Base-by-base conservation (phyloP, 1,140 invertebrate genomes). In the Tetragnatha versicolor region DNA sequence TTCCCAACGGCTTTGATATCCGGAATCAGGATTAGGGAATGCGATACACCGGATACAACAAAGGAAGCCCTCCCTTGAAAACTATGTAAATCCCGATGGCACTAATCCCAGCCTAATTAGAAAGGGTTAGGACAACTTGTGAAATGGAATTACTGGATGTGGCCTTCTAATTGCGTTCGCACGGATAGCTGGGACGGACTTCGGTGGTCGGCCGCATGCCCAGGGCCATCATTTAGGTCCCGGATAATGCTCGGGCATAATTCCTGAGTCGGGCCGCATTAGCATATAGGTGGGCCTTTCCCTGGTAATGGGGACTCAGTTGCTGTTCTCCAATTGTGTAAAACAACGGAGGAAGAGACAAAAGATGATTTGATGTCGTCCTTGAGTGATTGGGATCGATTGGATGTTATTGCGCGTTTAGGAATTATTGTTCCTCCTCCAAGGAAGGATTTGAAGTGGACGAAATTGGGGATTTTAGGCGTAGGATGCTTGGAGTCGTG, bases 101-200 rank as follows among this genome's bases (percentile, higher is more conserved):
- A 25, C 39, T 75, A 75, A 75, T 75, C 72, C 72, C 14, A 14
- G 58, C 12, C 58, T 75, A 75, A 75, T 75, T 75, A 75, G 58
- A 29, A 51, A 29, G 72, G 37, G 72, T 75, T 75, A 51, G 72
- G 55, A 49, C 72, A 75, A 75, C 72, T 61, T 51, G 42, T 51
- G 58, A 75, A 75, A 75, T 75, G 72, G 72, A 75, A 75, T 75
- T 75, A 75, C 55, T 35, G 39, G 22, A 63, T 47, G 72, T 31
- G 58, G 58, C 33, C 58, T 29, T 49, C 55, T 75, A 75, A 75
- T 75, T 75, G 72, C 72, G 63, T n/a, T 14, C 17, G 37, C 29
- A 42, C 5, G 53, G 22, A 14, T 5, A 5, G 45, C 5, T 22
- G 22, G 47, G 10, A 25, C 49, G 7, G 37, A n/a, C n/a, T n/a